Evolutionary conservation across 2,888 invertebrate species (phyloP).

Genomic region (Lysandra bellargus): DNA sequence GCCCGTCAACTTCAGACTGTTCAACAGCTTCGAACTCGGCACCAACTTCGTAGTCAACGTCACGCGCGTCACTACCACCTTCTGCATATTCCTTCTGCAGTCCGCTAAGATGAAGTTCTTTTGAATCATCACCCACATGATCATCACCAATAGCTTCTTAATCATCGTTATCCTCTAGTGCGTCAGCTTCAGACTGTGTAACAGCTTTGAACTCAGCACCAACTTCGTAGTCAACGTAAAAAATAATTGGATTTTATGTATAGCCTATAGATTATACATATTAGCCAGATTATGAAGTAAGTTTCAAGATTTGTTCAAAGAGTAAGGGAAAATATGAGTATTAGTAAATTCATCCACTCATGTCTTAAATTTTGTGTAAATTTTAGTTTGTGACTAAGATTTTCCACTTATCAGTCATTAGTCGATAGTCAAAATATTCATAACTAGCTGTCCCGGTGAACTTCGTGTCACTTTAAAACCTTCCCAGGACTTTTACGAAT

Average conservation of each 20-base stretch:
- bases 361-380: too few relatives aligned
- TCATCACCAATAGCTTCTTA: not conserved
- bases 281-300: too few relatives aligned
- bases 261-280: too few relatives aligned
- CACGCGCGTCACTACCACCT: not conserved
- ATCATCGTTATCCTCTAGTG: not conserved
- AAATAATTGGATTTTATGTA: too few relatives aligned
- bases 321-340: too few relatives aligned
- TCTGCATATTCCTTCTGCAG: slow-evolving; percentile 4
- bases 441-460: too few relatives aligned
- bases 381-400: too few relatives aligned
- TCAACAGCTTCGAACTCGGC: not conserved
- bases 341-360: too few relatives aligned
- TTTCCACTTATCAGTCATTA: too few relatives aligned
- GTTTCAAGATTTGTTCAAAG: too few relatives aligned
- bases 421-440: not conserved
- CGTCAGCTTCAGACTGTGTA: not conserved
- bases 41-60: not conserved
- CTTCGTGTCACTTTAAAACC: too few relatives aligned
- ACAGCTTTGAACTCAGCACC: not conserved
- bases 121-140: not conserved
- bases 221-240: not conserved
- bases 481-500: too few relatives aligned
- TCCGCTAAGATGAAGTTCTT: slow-evolving; percentile 23
- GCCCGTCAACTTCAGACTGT: not conserved